A percentile compares a stretch with the other conserved stretches of the same genome.
These are phyloP conservation scores for Oreochromis aureus DNA, from an alignment of 2,113 vertebrate genomes.

Conservation along the genomic window DNA sequence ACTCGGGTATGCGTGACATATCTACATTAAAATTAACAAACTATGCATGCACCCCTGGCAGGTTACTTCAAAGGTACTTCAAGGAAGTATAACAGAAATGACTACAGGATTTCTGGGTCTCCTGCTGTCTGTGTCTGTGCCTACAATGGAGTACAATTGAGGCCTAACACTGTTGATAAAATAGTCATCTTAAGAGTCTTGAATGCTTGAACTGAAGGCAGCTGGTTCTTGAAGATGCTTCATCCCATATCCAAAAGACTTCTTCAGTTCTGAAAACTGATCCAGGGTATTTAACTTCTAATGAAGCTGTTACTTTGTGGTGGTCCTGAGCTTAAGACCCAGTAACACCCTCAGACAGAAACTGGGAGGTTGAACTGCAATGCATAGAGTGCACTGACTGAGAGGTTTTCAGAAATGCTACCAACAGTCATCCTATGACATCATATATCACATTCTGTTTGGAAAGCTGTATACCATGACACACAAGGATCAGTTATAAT, in stretches of 20 bases:
- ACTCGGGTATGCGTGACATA: neutral
- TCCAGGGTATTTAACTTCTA: neutral
- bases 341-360: neutral
- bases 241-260: neutral
- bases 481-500: neutral
- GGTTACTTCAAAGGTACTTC: neutral
- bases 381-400: neutral
- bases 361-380: neutral
- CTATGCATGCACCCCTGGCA: neutral
- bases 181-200: neutral
- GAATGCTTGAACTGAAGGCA: neutral
- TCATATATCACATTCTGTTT: neutral
- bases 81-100: neutral
- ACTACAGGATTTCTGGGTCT: neutral
- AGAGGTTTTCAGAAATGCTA: neutral
- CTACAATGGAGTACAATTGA: neutral
- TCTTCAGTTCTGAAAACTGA: neutral
- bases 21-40: neutral
- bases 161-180: neutral
- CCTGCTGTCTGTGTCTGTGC: neutral
- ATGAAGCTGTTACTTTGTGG: neutral
- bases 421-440: neutral
- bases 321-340: neutral
- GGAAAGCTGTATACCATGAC: neutral
- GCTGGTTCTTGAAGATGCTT: neutral